phyloP scores from a whole-genome alignment of 2,113 vertebrate species.

The Dolichotis patagonum region DNA sequence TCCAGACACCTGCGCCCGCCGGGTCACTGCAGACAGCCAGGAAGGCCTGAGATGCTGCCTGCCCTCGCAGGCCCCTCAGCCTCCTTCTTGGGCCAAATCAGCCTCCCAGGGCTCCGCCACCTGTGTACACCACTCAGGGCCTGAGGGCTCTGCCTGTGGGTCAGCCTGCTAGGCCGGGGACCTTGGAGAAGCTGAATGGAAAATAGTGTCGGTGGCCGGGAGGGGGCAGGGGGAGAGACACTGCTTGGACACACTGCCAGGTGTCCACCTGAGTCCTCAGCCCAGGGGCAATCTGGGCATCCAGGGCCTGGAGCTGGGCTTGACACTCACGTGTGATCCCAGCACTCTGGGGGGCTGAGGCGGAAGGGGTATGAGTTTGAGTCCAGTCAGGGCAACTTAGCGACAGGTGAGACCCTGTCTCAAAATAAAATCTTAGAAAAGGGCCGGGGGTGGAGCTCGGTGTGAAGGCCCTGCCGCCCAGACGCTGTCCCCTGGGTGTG shows the following conservation, averaged over 20 bases:
- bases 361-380: neutral
- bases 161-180: neutral
- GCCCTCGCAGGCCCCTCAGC: neutral
- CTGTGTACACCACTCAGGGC: neutral
- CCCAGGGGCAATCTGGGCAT: neutral
- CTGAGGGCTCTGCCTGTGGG: neutral
- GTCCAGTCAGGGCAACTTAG: neutral
- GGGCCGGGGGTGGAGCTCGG: neutral
- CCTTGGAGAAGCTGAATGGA: neutral
- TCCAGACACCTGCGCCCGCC: neutral
- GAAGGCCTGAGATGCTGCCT: neutral
- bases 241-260: neutral
- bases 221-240: neutral
- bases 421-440: neutral
- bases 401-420: neutral
- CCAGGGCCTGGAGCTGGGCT: neutral
- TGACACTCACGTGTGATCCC: neutral
- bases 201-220: neutral
- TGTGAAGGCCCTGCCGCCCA: no score
- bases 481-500: no score
- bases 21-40: neutral
- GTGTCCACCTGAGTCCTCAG: neutral
- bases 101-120: neutral
- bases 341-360: neutral
- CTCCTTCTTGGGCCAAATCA: neutral